Evolutionary conservation across 2,113 vertebrate species (phyloP), one percentile per base, ranked within the genome.

Genomic region (Gila orcuttii): DNA sequence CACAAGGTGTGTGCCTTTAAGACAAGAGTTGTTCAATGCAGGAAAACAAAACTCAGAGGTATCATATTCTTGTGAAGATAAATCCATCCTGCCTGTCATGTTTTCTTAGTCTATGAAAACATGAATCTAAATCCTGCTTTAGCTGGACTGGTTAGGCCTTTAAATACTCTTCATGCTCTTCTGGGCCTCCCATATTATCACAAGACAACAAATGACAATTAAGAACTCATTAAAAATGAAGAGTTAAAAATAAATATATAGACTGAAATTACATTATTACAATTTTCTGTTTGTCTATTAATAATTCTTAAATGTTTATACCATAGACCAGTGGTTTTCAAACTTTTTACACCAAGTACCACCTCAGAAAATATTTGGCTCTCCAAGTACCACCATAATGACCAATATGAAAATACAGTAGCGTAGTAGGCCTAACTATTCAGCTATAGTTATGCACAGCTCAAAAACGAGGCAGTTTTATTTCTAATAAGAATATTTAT

Each of bases 11-110:
- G 88, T 15, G 0, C 86, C 89, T 88, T 90, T 92, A 25, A 83
- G 50, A 50, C 94, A 94, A 69, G 94, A 94, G 23, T 88, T 84
- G 8, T 95, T 94, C 2, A 73, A 71, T 11, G 75, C 42, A 76
- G 91, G 69, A 2, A 92, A 95, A 88, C 92, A 94, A 23, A 92
- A 87, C 1, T 60, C 21, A 21, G 42, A 25, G 28, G 55, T 28
- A 64, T 74, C 15, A 1, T 31, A 55, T 62, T 89, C 77, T 57
- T n/a, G 66, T 45, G 73, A 60, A 36, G 64, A 75, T 78, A 76
- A 19, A 73, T 86, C 83, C 87, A 88, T 88, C 25, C 3, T 83
- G 50, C 15, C 11, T 57, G 19, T 50, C 47, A 8, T 42, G 42
- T 42, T 42, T 50, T 47, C 5, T 12, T 6, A 1, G 39, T 75